Evolutionary conservation across 2,113 vertebrate genomes (phyloP), one percentile per base, ranked within the genome.

Genomic region (Rhinogobius similis): DNA sequence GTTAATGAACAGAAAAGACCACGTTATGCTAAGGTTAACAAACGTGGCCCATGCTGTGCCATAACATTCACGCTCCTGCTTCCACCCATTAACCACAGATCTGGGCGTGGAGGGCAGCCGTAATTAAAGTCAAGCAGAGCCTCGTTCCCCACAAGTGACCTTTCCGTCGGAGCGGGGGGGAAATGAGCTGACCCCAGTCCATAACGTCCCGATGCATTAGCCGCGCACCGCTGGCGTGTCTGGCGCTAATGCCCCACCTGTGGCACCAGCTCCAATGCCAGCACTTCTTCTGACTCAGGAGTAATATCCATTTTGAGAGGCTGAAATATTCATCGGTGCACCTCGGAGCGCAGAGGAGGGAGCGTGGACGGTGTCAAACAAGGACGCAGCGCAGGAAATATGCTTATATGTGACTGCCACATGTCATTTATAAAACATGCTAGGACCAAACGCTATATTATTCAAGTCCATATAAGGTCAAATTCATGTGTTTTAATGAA

Each of bases 241-340:
- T 52, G 65, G 53, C 73, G 72, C 82, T 84, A 84, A 82, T 82
- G 69, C 70, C 50, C 73, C 85, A 88, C 78, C 82, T 86, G 87
- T 82, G 67, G 81, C 39, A 23, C 71, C 21, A 70, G 76, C 32
- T 69, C 39, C 69, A 83, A 73, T 81, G 82, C 87, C 85, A 81
- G 72, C 62, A 77, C 48, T 27, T 82, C 43, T 24, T 83, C 74
- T 82, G 76, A 83, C 78, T 78, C 72, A 68, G 80, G 87, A 87
- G 81, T 84, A 79, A 90, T 79, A 85, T 85, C 87, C 82, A 77
- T 85, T 89, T 84, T 89, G 78, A 90, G 76, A 76, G 56, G 43
- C 76, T 93, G 81, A 92, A 92, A 92, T 91, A 92, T 93, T 90
- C 88, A 92, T 89, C 78, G 82, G 82, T 78, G 81, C 80, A 81